Evolutionary conservation across 2,797 vertebrate genomes (phyloP).

Genomic region (Spinibarbus caldwelli): DNA sequence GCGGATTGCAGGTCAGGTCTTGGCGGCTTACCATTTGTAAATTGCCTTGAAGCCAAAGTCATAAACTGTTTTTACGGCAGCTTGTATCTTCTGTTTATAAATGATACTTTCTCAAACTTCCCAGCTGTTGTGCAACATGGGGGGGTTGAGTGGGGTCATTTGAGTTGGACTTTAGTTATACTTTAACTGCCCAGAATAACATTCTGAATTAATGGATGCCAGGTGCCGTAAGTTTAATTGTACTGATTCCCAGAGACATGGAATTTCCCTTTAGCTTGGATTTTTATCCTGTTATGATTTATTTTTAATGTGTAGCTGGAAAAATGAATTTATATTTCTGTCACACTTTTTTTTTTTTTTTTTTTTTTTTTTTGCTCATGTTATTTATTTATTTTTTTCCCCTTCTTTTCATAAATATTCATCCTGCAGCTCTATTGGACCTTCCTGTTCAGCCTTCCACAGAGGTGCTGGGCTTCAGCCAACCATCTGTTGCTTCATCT

Average conservation of each 20-base stretch:
- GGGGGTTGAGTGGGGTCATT: not conserved
- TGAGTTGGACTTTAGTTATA: slow-evolving; percentile 1
- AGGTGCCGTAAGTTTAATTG: not conserved
- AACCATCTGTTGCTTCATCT: slow-evolving; percentile 78
- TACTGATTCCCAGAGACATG: not conserved
- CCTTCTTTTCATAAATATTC: slow-evolving; percentile 65
- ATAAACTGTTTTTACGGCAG: not conserved
- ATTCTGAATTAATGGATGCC: not conserved
- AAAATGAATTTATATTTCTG: not conserved
- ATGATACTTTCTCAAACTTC: not conserved
- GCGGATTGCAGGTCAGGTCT: slow-evolving; percentile 89
- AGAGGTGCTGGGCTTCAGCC: slow-evolving; percentile 91
- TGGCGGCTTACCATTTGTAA: not conserved
- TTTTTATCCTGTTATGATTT: not conserved
- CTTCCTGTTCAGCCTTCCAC: slow-evolving; percentile 84
- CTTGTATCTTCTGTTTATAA: slow-evolving; percentile 18
- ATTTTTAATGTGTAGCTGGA: not conserved
- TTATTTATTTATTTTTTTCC: not conserved
- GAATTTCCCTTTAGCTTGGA: not conserved
- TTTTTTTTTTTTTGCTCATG: not conserved
- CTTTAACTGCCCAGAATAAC: not conserved
- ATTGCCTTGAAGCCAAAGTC: not conserved
- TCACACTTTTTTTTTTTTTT: not conserved
- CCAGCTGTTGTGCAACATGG: not conserved
- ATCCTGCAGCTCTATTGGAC: slow-evolving; percentile 84